Evolutionary conservation across 2,113 vertebrate species (phyloP).

Genomic region (Pterocles burchelli): DNA sequence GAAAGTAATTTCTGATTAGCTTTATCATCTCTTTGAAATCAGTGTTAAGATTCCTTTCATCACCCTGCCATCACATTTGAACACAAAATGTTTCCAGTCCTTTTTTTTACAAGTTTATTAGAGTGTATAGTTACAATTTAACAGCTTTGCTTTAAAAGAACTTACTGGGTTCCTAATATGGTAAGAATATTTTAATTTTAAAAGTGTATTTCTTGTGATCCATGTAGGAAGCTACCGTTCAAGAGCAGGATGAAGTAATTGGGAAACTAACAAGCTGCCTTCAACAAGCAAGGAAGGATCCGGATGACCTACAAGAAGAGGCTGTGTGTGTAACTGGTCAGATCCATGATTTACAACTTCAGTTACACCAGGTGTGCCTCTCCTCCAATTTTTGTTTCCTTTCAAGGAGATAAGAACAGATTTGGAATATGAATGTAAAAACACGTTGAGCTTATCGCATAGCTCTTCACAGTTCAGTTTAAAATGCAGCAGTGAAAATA

Average conservation of each 20-base stretch:
- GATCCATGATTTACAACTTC: conserved; percentile 79
- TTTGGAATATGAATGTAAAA: neutral
- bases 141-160: neutral
- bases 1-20: neutral
- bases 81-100: neutral
- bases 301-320: conserved; percentile 79
- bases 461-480: neutral
- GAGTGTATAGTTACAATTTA: neutral
- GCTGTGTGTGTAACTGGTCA: conserved; percentile 71
- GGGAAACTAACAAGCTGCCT: conserved; percentile 78
- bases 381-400: neutral
- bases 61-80: neutral
- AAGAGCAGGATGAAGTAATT: conserved; percentile 84
- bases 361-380: conserved; percentile 79
- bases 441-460: neutral
- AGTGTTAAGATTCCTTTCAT: neutral
- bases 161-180: neutral
- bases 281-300: conserved; percentile 73
- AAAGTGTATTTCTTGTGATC: neutral
- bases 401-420: neutral
- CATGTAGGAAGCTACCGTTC: conserved; percentile 74
- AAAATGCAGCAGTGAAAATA: neutral
- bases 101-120: neutral
- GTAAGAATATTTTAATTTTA: neutral
- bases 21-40: neutral